Conservation (phyloP, 1,140 invertebrate species). For the Drosophila subpulchrella region DNA sequence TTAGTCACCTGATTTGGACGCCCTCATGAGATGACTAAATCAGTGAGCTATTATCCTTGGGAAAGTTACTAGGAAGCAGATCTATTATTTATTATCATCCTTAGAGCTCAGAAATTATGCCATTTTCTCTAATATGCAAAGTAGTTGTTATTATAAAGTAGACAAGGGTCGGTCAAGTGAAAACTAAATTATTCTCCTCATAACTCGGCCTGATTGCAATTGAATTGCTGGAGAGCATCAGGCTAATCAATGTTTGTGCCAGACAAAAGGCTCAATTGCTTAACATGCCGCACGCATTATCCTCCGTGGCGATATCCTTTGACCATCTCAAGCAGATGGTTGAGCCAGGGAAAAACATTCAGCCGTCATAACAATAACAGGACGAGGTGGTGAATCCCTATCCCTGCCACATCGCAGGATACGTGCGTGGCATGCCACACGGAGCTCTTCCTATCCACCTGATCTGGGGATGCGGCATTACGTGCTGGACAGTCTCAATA, state of each 20-base stretch:
- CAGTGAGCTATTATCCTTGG: constrained; percentile 1
- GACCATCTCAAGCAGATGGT: constrained; percentile 30
- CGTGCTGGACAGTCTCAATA: constrained; percentile 10
- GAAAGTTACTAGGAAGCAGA: neutral
- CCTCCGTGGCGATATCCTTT: constrained; percentile 4
- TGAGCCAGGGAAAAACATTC: constrained; percentile 19
- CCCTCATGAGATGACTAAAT: neutral
- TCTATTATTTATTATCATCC: neutral
- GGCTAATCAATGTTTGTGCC: constrained; percentile 7
- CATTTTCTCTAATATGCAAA: neutral
- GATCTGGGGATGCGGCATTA: constrained; percentile 27
- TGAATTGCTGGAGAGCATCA: constrained; percentile 4
- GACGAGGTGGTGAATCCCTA: constrained; percentile 9
- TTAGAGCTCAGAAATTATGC: too few species aligned
- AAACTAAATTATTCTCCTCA: neutral
- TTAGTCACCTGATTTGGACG: constrained; percentile 6
- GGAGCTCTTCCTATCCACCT: constrained; percentile 6
- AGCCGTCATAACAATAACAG: constrained; percentile 25
- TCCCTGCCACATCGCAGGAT: constrained; percentile 13
- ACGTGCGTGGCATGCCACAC: constrained; percentile 48
- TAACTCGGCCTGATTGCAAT: constrained; percentile 12
- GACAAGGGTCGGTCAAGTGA: neutral
- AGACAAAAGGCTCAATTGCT: constrained; percentile 9
- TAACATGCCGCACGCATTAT: neutral
- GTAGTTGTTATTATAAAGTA: neutral